Conservation (phyloP, 2,888 invertebrate genomes). For the Salticus scenicus region DNA sequence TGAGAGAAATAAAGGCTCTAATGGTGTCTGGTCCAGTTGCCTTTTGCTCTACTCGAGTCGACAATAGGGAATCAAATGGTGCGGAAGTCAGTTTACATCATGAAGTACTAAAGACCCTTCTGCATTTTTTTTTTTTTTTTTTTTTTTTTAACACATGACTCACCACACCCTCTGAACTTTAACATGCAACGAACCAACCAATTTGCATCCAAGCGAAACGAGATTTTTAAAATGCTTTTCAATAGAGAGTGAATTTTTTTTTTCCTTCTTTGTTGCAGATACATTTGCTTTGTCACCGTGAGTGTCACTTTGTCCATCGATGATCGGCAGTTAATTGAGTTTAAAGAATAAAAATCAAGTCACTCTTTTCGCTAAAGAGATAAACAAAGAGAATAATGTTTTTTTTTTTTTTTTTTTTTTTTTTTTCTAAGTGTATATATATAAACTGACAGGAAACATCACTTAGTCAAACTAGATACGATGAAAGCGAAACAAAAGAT, state of each 20-base stretch:
- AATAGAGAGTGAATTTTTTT: neutral
- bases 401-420: no score
- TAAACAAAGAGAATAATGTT: no score
- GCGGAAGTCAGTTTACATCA: conserved; percentile 7
- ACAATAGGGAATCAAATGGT: conserved; percentile 46
- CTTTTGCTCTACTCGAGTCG: conserved; percentile 20
- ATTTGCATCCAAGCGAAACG: conserved; percentile 14
- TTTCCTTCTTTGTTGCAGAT: neutral
- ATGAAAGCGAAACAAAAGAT: no score
- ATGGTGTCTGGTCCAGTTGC: conserved; percentile 58
- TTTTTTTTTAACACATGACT: neutral
- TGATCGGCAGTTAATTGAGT: neutral
- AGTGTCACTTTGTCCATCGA: neutral
- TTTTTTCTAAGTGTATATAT: no score
- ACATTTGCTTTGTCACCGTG: neutral
- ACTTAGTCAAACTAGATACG: no score
- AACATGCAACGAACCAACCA: neutral
- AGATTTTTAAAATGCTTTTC: conserved; percentile 12
- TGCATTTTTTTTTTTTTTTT: neutral
- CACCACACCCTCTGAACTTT: neutral
- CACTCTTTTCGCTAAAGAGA: no score
- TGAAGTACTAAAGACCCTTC: neutral
- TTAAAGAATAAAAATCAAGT: neutral
- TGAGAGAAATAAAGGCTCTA: conserved; percentile 54
- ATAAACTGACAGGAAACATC: no score